phyloP scores from a whole-genome alignment of 1,140 invertebrate genomes.

The Cylas formicarius region DNA sequence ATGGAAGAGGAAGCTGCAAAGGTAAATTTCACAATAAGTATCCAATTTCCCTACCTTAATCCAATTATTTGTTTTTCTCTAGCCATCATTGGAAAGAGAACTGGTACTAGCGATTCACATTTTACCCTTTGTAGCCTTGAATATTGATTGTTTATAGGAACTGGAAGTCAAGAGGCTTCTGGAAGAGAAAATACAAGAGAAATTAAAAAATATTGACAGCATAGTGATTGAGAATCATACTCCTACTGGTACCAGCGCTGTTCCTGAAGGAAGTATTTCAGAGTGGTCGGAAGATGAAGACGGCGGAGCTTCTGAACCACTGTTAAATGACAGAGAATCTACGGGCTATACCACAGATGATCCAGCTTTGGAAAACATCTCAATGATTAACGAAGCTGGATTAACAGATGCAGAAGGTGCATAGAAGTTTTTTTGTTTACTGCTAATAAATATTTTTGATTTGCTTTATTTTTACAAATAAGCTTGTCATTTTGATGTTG shows the following conservation, averaged over 20 bases:
- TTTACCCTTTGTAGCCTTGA: slow-evolving; percentile 2
- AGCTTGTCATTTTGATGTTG: slow-evolving; percentile 14
- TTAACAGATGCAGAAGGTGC: slow-evolving; percentile 74
- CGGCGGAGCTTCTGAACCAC: slow-evolving; percentile 52
- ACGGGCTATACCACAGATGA: slow-evolving; percentile 78
- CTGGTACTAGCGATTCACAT: slow-evolving; percentile 27
- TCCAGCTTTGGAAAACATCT: slow-evolving; percentile 73
- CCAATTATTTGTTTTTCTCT: slow-evolving; percentile 10
- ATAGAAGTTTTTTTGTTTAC: slow-evolving; percentile 6
- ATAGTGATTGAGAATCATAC: slow-evolving; percentile 29
- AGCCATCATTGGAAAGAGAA: slow-evolving; percentile 34
- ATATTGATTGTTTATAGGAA: slow-evolving; percentile 37
- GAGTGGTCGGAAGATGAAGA: slow-evolving; percentile 69
- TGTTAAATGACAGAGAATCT: slow-evolving; percentile 54
- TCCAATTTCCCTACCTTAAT: background rate
- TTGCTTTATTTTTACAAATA: slow-evolving; percentile 7
- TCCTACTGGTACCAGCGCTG: slow-evolving; percentile 3
- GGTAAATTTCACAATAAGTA: slow-evolving; percentile 23
- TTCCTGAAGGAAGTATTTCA: slow-evolving; percentile 50
- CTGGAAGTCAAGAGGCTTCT: slow-evolving; percentile 48
- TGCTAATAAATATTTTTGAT: slow-evolving; percentile 3
- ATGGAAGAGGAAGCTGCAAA: slow-evolving; percentile 45
- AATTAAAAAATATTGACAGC: slow-evolving; percentile 34
- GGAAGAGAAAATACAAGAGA: slow-evolving; percentile 42
- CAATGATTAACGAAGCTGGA: slow-evolving; percentile 76